Percentiles rank a stretch among this genome's conserved stretches.
phyloP scores from a whole-genome alignment of 2,888 invertebrate species.

The Choreutis nemorana region DNA sequence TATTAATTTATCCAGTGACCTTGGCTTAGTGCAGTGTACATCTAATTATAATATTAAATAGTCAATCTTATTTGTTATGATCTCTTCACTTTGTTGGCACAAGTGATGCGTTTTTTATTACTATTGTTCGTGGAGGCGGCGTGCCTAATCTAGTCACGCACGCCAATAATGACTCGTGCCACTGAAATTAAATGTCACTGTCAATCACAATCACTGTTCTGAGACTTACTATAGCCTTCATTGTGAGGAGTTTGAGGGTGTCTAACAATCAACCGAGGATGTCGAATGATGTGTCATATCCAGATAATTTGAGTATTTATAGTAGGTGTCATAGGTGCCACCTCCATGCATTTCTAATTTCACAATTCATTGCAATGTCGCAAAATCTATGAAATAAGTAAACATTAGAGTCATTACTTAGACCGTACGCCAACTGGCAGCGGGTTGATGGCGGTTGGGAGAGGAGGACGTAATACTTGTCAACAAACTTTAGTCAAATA shows the following conservation, averaged over 20 bases:
- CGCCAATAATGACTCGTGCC: no score
- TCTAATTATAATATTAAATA: no score
- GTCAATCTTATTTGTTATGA: no score
- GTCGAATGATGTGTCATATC: constrained; percentile 44
- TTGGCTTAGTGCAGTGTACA: no score
- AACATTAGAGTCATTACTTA: constrained; percentile 57
- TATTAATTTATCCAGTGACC: constrained; percentile 1
- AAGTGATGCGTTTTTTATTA: constrained; percentile 2
- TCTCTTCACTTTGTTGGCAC: no score
- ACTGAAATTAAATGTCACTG: constrained; percentile 14
- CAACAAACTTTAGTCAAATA: constrained; percentile 48
- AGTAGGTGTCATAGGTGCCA: constrained; percentile 38
- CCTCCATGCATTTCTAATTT: constrained; percentile 46
- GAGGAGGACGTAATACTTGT: constrained; percentile 47
- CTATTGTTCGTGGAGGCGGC: no score
- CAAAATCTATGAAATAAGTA: constrained; percentile 61
- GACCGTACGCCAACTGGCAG: constrained; percentile 38
- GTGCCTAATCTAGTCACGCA: no score
- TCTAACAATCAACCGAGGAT: constrained; percentile 27
- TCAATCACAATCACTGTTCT: constrained; percentile 10
- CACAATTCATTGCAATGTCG: constrained; percentile 49
- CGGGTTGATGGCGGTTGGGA: constrained; percentile 16
- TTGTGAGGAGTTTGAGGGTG: constrained; percentile 31
- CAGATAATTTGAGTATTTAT: constrained; percentile 55
- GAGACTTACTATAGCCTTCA: constrained; percentile 58